Percentiles rank a stretch among this genome's conserved stretches.
Conservation (phyloP, 2,113 vertebrate species). For the Dipodomys spectabilis region DNA sequence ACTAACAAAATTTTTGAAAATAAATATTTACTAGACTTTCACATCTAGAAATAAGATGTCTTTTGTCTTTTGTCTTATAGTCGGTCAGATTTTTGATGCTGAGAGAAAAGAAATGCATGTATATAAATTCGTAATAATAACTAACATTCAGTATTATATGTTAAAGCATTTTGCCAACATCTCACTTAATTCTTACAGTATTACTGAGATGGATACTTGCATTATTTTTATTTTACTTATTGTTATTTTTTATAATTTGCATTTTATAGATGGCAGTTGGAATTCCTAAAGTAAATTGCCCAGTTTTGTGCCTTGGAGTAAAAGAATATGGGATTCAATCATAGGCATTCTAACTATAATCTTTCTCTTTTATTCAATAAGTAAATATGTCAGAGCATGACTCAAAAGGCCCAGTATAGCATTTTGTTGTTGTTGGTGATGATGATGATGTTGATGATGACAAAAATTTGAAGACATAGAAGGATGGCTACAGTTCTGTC, state of each 20-base stretch:
- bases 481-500: too few species aligned
- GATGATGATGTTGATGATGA: too few species aligned
- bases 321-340: not conserved
- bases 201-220: not conserved
- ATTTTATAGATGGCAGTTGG: not conserved
- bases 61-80: not conserved
- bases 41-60: conserved; percentile 43
- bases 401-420: too few species aligned
- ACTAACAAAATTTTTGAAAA: conserved; percentile 50
- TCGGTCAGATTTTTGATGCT: not conserved
- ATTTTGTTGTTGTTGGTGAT: too few species aligned
- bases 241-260: not conserved
- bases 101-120: not conserved
- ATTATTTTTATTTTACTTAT: too few species aligned
- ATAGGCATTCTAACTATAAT: not conserved
- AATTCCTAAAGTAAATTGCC: not conserved
- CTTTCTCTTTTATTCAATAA: not conserved
- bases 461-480: too few species aligned
- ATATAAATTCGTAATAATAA: not conserved
- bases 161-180: not conserved
- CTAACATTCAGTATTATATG: not conserved
- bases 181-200: conserved; percentile 10
- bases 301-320: conserved; percentile 14
- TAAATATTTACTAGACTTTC: conserved; percentile 64
- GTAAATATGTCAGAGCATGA: too few species aligned